Evolutionary conservation across 2,113 vertebrate genomes (phyloP).

Genomic region (Lanius collurio): DNA sequence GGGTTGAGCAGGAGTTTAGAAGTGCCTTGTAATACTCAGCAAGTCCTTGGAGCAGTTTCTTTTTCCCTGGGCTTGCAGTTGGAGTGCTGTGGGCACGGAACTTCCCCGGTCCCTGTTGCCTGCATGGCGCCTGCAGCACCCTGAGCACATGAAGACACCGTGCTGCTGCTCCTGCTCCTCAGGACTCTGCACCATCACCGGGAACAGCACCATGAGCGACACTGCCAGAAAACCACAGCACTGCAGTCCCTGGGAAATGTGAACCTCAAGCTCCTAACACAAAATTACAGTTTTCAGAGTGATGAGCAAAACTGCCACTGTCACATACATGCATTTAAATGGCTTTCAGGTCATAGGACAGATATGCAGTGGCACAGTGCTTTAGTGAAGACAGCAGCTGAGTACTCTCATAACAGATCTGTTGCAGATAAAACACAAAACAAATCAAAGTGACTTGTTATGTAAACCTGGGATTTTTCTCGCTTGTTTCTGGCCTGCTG

Average conservation of each 20-base stretch:
- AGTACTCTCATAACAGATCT: conserved; percentile 12
- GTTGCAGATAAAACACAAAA: background rate
- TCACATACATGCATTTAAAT: background rate
- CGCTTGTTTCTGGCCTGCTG: background rate
- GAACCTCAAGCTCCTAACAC: rapidly evolving
- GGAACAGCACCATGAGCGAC: rapidly evolving
- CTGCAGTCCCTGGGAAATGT: background rate
- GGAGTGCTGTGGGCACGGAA: rapidly evolving
- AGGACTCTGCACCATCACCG: too few species aligned
- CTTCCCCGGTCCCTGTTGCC: rapidly evolving
- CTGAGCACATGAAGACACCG: rapidly evolving
- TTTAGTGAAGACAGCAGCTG: background rate
- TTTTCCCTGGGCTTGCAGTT: background rate
- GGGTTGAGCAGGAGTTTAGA: rapidly evolving
- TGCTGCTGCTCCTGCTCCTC: rapidly evolving
- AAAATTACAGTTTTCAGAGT: background rate
- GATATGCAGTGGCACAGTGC: rapidly evolving
- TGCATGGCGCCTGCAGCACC: rapidly evolving
- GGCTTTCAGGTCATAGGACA: background rate
- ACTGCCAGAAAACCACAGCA: background rate
- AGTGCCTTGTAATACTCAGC: background rate
- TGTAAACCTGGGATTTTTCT: conserved; percentile 3
- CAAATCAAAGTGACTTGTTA: conserved; percentile 38
- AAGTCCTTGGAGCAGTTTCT: rapidly evolving
- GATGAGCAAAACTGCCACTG: background rate